Base-by-base conservation (phyloP, 2,113 vertebrate species). In the Sula dactylatra region DNA sequence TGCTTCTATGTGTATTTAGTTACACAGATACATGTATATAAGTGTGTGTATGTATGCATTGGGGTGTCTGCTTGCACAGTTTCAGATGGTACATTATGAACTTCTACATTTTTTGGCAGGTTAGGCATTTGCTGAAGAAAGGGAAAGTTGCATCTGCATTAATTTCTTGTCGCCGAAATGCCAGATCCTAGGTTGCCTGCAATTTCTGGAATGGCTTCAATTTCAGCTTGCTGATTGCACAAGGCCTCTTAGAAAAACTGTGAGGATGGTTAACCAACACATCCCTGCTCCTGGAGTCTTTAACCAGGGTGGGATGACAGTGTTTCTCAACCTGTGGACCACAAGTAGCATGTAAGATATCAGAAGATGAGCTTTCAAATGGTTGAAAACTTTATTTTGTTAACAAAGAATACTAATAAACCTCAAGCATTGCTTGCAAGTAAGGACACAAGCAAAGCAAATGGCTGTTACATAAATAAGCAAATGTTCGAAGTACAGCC, bases 91-190 rank as follows among this genome's bases (percentile, higher is more conserved):
- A 2, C 1, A 0, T 77, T 25, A 31, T 42, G 56, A 91, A 65
- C 38, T 55, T 42, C 32, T 44, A 3, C 7, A 0, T 76, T 78
- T 94, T 73, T 96, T 96, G 89, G 70, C 96, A 98, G 97, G 79
- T 97, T 19, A 95, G 95, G 82, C 76, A 83, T 76, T 71, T 98
- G 91, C 91, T 97, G 95, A 97, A 94, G 91, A 98, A 79, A 93
- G 96, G 95, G 59, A 96, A 87, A 92, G 71, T 86, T 49, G 16
- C 92, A 5, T 87, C 91, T 44, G 62, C 91, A 0, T 77, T 97
- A 59, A 21, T 55, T n/a, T 77, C 96, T 66, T 95, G 96, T 4
- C 20, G 0, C 50, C 65, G 3, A 47, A 96, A 58, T 44, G 82
- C 74, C 93, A 88, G 78, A 50, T 81, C 78, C 82, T 97, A 93